These are phyloP conservation scores for Ailurus styani DNA, from an alignment of 2,113 vertebrate genomes.

Conservation along the genomic window DNA sequence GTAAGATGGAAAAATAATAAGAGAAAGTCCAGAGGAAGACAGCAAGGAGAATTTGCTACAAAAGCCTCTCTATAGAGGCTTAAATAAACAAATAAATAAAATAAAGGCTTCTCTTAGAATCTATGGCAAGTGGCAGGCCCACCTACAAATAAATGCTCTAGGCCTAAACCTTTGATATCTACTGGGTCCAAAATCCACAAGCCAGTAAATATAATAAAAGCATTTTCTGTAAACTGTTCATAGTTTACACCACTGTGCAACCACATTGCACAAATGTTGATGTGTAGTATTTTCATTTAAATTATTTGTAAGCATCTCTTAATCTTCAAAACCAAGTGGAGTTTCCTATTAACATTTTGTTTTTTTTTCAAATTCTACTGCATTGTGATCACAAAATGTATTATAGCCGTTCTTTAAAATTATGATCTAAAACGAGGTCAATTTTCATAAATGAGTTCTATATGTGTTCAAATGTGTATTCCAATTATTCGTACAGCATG, in stretches of 20 bases:
- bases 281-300: neutral
- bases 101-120: neutral
- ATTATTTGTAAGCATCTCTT: neutral
- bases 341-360: neutral
- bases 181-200: neutral
- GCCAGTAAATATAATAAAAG: neutral
- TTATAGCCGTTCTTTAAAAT: neutral
- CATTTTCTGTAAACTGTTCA: neutral
- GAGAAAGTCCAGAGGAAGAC: neutral
- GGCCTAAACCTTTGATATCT: neutral
- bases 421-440: neutral
- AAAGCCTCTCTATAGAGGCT: neutral
- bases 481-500: neutral
- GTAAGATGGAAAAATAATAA: neutral
- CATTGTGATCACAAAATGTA: neutral
- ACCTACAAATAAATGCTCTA: neutral
- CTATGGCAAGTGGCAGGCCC: neutral
- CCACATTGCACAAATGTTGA: neutral
- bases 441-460: neutral
- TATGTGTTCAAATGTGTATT: neutral
- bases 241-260: too few species aligned
- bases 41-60: neutral
- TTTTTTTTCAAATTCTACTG: neutral
- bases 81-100: neutral
- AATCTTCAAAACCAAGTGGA: neutral